Percentiles rank a stretch among this genome's conserved stretches.
Evolutionary conservation across 92 coral and sea anemone species (phyloP).

Genomic region (Heteractis magnifica): DNA sequence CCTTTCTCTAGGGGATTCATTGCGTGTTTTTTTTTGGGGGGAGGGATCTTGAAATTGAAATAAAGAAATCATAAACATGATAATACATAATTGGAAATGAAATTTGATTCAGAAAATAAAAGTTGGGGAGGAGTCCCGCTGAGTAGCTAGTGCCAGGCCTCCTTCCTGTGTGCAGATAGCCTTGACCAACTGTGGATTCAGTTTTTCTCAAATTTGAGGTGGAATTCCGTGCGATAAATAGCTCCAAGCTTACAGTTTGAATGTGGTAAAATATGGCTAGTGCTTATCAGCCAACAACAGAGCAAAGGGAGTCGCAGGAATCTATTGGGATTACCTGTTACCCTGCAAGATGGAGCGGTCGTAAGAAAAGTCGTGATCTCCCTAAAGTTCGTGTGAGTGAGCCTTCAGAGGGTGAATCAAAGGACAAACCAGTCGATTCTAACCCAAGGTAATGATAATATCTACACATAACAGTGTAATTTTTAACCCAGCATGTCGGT

Average conservation of each 20-base stretch:
- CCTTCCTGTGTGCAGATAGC: neutral
- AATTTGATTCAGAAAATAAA: no score
- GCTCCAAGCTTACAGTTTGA: neutral
- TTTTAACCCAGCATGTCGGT: neutral
- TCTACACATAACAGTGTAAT: neutral
- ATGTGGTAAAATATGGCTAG: slow-evolving; percentile 58
- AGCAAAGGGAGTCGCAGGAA: slow-evolving; percentile 57
- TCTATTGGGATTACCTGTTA: slow-evolving; percentile 47
- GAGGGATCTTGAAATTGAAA: no score
- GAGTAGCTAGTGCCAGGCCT: slow-evolving; percentile 1
- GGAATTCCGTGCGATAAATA: neutral
- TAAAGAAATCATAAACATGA: no score
- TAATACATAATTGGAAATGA: no score
- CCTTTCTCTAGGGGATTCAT: no score
- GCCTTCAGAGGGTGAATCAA: neutral
- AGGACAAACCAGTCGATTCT: neutral
- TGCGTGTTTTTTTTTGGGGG: no score
- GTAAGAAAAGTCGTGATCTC: slow-evolving; percentile 23
- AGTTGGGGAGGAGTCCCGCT: no score
- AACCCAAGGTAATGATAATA: slow-evolving; percentile 18
- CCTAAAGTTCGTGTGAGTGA: slow-evolving; percentile 30
- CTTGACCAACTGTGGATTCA: neutral
- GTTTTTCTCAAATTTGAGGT: neutral
- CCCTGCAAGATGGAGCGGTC: slow-evolving; percentile 47
- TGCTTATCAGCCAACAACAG: slow-evolving; percentile 93